Percentiles rank a stretch among this genome's conserved stretches.
Evolutionary conservation across 2,797 vertebrate genomes (phyloP).

Genomic region (Prunella strophiata): DNA sequence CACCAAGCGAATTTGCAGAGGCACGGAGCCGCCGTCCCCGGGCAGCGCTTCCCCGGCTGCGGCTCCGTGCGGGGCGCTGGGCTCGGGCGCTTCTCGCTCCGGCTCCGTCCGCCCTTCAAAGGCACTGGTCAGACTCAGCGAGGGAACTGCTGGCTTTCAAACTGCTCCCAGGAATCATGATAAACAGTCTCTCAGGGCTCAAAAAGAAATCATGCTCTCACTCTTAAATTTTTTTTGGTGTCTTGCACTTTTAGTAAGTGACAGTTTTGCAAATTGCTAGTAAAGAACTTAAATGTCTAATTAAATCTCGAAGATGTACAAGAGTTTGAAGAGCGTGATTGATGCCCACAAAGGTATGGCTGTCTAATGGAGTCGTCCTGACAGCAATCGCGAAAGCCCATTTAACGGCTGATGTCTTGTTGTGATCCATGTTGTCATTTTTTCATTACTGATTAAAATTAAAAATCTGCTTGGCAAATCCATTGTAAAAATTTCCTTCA

Average conservation of each 20-base stretch:
- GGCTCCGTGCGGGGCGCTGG: neutral
- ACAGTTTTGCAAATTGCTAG: constrained; percentile 83
- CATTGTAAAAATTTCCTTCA: constrained; percentile 87
- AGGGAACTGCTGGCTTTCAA: neutral
- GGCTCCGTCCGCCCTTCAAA: neutral
- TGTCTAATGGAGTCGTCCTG: constrained; percentile 90
- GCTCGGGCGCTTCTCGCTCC: neutral
- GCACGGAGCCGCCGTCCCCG: neutral
- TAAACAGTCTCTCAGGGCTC: constrained; percentile 25
- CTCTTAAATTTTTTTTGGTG: constrained; percentile 40
- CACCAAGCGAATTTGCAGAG: accelerated
- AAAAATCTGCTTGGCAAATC: constrained; percentile 90
- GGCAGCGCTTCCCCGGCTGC: neutral
- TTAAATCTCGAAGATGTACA: constrained; percentile 81
- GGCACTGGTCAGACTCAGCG: neutral
- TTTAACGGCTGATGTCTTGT: constrained; percentile 97
- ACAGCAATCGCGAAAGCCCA: constrained; percentile 93
- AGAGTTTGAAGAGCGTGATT: constrained; percentile 88
- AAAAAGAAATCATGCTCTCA: neutral
- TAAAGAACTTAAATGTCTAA: constrained; percentile 84
- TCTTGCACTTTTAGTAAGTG: constrained; percentile 78
- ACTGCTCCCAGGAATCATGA: neutral
- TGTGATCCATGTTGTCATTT: constrained; percentile 99
- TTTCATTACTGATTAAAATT: constrained; percentile 99
- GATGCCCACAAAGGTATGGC: constrained; percentile 90